Base-by-base conservation (phyloP, 2,888 invertebrate genomes). In the Gonocerus acuteangulatus region DNA sequence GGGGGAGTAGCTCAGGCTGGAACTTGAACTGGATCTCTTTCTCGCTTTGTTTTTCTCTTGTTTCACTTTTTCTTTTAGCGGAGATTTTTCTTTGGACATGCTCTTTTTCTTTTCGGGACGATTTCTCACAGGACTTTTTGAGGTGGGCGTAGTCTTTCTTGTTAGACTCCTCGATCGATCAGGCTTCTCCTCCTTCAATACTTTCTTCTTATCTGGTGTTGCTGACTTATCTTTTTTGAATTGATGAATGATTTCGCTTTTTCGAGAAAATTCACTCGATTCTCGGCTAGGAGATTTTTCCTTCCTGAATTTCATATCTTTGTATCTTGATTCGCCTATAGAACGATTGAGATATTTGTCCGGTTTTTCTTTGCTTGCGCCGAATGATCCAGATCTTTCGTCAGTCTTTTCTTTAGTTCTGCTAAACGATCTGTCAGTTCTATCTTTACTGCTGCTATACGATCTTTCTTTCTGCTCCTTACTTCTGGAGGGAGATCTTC, bases 1-100 rank as follows among this genome's bases (percentile, higher is more conserved):
- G 0, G 86, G 86, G 0, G 86, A 86, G 69, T 85, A 85, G 68
- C 85, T 85, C 52, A 85, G 73, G 65, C 79, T 81, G 15, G 67
- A 67, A 9, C 57, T 48, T 3, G 62, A 61, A 44, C 62, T 62
- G 4, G 66, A 67, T 16, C 65, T 60, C 47, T 59, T 62, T 11
- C 58, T 48, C 22, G 22, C 59, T 54, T 62, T 64, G 54, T 62
- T 66, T 34, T 52, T 64, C 9, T 61, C 48, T 44, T 9, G 36
- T 23, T 54, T 54, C 13, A 42, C 9, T 49, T 58, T 45, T 9
- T 62, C 62, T 22, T 57, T 56, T 16, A 57, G 27, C 2, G 60
- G 48, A 34, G 61, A 61, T 18, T 48, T 48, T 27, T 59, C 59
- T 49, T 61, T 57, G 16, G 66, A 62, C n/a, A 44, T 16, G 9